phyloP scores from a whole-genome alignment of 2,797 vertebrate genomes.

The Poeciliopsis paucimaculata region DNA sequence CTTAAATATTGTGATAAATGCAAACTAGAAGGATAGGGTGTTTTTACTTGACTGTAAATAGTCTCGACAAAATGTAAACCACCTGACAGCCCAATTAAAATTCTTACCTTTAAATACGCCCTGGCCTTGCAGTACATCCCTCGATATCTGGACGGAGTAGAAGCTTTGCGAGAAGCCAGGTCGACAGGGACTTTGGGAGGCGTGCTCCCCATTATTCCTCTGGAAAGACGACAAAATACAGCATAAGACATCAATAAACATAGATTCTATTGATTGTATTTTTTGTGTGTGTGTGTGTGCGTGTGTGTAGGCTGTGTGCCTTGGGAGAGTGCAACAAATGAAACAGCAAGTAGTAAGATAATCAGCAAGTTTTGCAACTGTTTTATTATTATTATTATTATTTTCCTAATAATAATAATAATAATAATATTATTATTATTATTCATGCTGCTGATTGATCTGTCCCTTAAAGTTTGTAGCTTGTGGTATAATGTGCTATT shows the following conservation, averaged over 20 bases:
- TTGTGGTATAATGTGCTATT: constrained; percentile 16
- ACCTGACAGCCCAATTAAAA: constrained; percentile 34
- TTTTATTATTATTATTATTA: neutral
- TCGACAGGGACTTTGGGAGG: constrained; percentile 84
- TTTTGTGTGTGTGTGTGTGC: no score
- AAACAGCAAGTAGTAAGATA: constrained; percentile 22
- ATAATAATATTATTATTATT: neutral
- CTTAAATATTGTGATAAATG: constrained; percentile 14
- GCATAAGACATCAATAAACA: constrained; percentile 63
- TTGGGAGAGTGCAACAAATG: constrained; percentile 7
- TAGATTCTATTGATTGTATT: constrained; percentile 64
- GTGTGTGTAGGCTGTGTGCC: constrained; percentile 36
- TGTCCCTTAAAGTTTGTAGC: neutral
- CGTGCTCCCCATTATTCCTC: constrained; percentile 85
- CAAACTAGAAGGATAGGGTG: neutral
- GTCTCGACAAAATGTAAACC: constrained; percentile 24
- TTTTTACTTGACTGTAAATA: constrained; percentile 9
- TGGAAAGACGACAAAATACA: constrained; percentile 61
- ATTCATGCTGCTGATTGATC: constrained; percentile 20
- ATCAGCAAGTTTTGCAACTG: constrained; percentile 59
- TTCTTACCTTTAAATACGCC: constrained; percentile 90
- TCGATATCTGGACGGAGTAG: constrained; percentile 89
- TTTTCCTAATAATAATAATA: no score
- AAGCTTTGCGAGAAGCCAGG: constrained; percentile 92
- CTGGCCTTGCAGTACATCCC: constrained; percentile 86